Base-by-base conservation (phyloP, 2,888 invertebrate genomes). In the Operophtera brumata region DNA sequence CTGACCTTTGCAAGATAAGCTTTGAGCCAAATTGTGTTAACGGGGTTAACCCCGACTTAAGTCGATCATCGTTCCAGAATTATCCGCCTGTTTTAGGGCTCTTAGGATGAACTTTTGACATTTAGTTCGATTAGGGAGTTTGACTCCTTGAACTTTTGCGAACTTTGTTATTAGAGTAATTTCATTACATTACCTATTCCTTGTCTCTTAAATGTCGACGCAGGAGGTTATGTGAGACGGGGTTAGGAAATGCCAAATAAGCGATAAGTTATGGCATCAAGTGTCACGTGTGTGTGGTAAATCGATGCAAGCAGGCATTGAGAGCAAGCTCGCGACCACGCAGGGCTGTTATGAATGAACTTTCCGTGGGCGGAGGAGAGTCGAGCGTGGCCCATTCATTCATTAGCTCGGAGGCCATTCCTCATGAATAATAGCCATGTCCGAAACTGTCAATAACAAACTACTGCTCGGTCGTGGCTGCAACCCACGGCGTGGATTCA, bases 271-370 rank as follows among this genome's bases (percentile, higher is more conserved):
- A 39, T 11, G 39, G 36, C 41, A 47, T 54, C 42, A 45, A 46
- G 52, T 60, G 60, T 61, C 51, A 61, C 54, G 64, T 57, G 57
- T 67, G 67, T 69, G 67, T 65, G 57, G 59, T 57, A 55, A 56
- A 54, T 56, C 61, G 67, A 62, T 70, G 73, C 70, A 76, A 67
- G 66, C 70, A 75, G 78, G 71, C 82, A 80, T 82, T 80, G 80
- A 78, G 76, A 74, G 75, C 76, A 69, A 72, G 77, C 69, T 67
- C 48, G 74, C 77, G 75, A 78, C 78, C 80, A 79, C 84, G 85
- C 85, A 84, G 83, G 82, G 81, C 80, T 75, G 67, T 69, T 78
- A 88, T 89, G 89, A 89, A 90, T 89, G 89, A 82, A 85, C 73
- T 69, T 62, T 65, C 66, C 79, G 89, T 90, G 87, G 89, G 84